These are phyloP conservation scores for Microhierax caerulescens DNA, from an alignment of 2,797 vertebrate species.

Conservation along the genomic window DNA sequence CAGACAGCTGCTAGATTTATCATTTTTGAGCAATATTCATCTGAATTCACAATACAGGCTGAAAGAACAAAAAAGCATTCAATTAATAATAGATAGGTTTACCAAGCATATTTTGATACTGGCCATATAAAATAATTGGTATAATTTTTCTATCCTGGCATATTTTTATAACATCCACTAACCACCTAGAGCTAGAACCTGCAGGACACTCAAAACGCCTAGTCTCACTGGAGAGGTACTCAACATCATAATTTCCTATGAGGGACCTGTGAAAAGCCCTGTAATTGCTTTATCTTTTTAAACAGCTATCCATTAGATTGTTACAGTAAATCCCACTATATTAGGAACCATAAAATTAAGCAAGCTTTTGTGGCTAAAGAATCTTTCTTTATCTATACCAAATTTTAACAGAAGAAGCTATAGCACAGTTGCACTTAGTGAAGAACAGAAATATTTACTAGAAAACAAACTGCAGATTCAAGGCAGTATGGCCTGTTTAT, in stretches of 20 bases:
- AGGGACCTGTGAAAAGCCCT: background rate
- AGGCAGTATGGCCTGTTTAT: background rate
- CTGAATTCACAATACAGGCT: conserved; percentile 69
- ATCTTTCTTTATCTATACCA: background rate
- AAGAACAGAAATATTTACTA: background rate
- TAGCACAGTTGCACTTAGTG: background rate
- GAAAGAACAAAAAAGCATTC: conserved; percentile 9
- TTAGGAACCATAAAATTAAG: conserved; percentile 10
- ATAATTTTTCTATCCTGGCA: background rate
- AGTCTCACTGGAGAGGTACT: background rate
- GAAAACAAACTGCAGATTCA: background rate
- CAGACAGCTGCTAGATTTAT: conserved; percentile 74
- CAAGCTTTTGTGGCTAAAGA: background rate
- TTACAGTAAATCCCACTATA: conserved; percentile 2
- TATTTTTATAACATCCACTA: conserved; percentile 1
- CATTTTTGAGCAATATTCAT: conserved; percentile 80
- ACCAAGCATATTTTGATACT: background rate
- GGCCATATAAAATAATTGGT: background rate
- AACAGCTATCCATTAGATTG: background rate
- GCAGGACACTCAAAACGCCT: background rate
- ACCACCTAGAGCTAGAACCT: background rate
- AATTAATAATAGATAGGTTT: conserved; percentile 21
- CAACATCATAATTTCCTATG: background rate
- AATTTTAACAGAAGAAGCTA: background rate
- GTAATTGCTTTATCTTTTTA: conserved; percentile 27